Evolutionary conservation across 2,888 invertebrate species (phyloP), one percentile per base, ranked within the genome.

Genomic region (Coleophora flavipennella): DNA sequence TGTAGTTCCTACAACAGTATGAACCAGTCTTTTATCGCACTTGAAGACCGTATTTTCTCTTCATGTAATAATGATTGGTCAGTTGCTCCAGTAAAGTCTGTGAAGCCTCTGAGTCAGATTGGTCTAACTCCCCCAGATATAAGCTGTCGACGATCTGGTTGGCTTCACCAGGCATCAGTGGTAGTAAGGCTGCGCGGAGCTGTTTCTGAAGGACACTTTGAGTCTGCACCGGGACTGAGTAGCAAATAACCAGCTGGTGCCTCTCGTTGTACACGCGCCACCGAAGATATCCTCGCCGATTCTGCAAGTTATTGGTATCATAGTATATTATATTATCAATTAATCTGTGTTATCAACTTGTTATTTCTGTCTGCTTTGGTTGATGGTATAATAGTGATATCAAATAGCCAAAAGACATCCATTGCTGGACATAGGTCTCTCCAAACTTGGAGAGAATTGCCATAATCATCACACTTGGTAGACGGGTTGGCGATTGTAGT

Each of bases 181-280:
- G 29, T 13, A 13, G 38, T 13, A 68, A 77, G 11, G 45, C 43
- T 13, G 51, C 47, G 8, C 65, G 59, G 12, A 75, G 40, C 13
- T 60, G 35, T 45, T 62, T 73, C 48, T 76, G 74, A 1, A 67
- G 14, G 1, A 46, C 51, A 38, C 58, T 80, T 48, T 79, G 78
- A 0, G 80, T 79, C 46, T 79, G 76, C 29, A 83, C 74, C 43
- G 70, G 45, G 10, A 80, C 78, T 1, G 64, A 63, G 52, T 75
- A 83, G 52, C 81, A 80, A 8, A 83, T 51, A 12, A 83, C 71
- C 44, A 62, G 59, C 13, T 48, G 46, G 2, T 67, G 58, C 1
- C 49, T 36, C 48, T 80, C 80, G 46, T 80, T 79, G 50, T 65
- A 62, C 35, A 80, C 69, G 8, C 66, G 59, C 81, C 81, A 83